Base-by-base conservation (phyloP, 1,140 invertebrate genomes). In the Eubasilissa regina region DNA sequence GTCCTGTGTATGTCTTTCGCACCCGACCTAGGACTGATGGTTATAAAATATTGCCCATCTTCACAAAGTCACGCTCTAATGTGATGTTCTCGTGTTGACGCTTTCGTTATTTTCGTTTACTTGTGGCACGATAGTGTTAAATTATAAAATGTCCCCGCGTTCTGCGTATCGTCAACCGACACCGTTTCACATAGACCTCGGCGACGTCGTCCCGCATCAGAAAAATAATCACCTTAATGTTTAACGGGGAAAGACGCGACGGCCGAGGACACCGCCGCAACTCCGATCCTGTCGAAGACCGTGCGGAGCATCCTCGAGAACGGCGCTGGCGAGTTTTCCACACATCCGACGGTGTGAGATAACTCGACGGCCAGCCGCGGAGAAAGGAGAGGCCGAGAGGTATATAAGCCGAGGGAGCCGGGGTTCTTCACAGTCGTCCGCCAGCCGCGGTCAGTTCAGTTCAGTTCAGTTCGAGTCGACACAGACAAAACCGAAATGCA, bases 401-500 rank as follows among this genome's bases (percentile, higher is more conserved):
- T 62, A 62, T 62, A 62, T 25, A 62, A 43, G 58, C 58, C 58
- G 3, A 21, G 58, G 58, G 13, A 25, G n/a, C 13, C 58, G 13
- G 25, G 25, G 25, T 35, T 35, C 19, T 21, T 13, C 17, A 62
- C 13, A 13, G 25, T 12, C 8, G 25, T 62, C 58, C 19, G 58
- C 25, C 58, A 62, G 58, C 58, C 58, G 48, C 58, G 12, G 58
- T 35, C 17, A 56, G 21, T 62, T 21, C 58, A 19, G 55, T 58
- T 58, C 7, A 62, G 58, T 62, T 62, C 58, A 62, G 68, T 73
- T 47, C 53, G 11, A 73, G 47, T 35, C 25, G 6, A 1, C 25
- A 35, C 25, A 6, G 25, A 35, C 47, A 73, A 44, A 43, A 70
- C 17, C 15, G 51, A 51, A 43, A 73, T 73, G 68, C 68, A 73